Percentiles rank a stretch among this genome's conserved stretches.
Evolutionary conservation across 2,888 invertebrate species (phyloP).

Genomic region (Dione vanillae): DNA sequence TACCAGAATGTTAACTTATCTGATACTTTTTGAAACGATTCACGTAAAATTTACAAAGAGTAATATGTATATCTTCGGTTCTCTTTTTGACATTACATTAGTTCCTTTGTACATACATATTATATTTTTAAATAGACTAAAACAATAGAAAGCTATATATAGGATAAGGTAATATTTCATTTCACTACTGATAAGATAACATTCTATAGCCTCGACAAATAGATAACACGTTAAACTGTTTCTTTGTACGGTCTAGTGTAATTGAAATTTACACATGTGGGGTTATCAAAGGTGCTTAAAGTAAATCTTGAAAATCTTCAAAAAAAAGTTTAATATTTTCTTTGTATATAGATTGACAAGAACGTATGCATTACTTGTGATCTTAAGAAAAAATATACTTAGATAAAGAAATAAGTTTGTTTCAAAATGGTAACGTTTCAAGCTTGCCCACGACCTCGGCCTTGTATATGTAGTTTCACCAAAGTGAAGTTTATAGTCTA

Average conservation of each 20-base stretch:
- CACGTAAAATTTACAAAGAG: background rate
- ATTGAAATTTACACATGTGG: conserved; percentile 9
- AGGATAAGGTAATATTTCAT: conserved; percentile 9
- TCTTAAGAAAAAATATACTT: no score
- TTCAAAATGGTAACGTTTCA: background rate
- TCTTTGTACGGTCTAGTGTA: conserved; percentile 17
- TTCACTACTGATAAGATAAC: conserved; percentile 29
- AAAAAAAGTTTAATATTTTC: no score
- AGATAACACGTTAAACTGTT: conserved; percentile 13
- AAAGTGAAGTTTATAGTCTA: conserved; percentile 10
- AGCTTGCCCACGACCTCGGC: conserved; percentile 7
- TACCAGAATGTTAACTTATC: no score
- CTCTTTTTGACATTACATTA: background rate
- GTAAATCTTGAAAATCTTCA: conserved; percentile 1
- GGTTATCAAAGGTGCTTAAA: background rate
- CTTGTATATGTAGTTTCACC: conserved; percentile 10
- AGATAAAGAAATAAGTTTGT: no score
- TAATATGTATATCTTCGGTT: background rate
- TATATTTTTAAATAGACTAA: conserved; percentile 2
- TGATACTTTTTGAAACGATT: no score
- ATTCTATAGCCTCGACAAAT: conserved; percentile 19
- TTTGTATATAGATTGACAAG: no score
- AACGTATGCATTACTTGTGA: no score
- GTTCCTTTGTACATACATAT: background rate
- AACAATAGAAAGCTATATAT: conserved; percentile 16